Conservation (phyloP, 1,140 invertebrate genomes). For the Halictus rubicundus region DNA sequence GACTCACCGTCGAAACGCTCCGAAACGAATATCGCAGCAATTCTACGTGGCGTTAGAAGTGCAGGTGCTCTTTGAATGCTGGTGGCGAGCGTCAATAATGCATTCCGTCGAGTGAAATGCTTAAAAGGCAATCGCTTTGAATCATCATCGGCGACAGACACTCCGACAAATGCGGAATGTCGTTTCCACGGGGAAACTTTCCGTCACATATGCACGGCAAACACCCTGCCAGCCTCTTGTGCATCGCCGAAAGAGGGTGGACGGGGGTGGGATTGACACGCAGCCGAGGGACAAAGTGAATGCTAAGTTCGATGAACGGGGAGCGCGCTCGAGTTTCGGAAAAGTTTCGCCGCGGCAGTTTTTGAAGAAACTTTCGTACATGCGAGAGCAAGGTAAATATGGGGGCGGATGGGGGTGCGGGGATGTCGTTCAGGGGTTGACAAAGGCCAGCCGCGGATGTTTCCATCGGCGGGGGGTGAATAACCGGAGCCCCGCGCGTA, state of each 20-base stretch:
- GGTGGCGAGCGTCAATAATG: background rate
- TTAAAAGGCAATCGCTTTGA: background rate
- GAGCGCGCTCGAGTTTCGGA: conserved; percentile 10
- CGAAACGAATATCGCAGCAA: too few species aligned
- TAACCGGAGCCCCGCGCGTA: background rate
- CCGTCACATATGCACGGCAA: background rate
- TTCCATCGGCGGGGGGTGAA: background rate
- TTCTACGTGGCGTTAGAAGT: too few species aligned
- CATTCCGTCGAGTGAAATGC: background rate
- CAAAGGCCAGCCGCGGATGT: conserved; percentile 14
- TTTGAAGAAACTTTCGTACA: too few species aligned
- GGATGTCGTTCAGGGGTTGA: conserved; percentile 1
- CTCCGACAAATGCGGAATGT: background rate
- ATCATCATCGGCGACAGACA: background rate
- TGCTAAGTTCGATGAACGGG: conserved; percentile 67
- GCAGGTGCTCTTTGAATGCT: too few species aligned
- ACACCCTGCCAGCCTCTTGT: background rate
- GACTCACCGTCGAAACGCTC: too few species aligned
- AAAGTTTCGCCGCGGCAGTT: conserved; percentile 31
- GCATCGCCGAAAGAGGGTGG: background rate
- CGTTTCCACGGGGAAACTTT: background rate
- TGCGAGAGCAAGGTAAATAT: background rate
- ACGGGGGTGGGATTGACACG: background rate
- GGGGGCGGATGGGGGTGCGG: too few species aligned
- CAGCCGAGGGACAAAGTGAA: conserved; percentile 62